Conservation (phyloP, 2,888 invertebrate genomes). For the Amblyteles armatorius region DNA sequence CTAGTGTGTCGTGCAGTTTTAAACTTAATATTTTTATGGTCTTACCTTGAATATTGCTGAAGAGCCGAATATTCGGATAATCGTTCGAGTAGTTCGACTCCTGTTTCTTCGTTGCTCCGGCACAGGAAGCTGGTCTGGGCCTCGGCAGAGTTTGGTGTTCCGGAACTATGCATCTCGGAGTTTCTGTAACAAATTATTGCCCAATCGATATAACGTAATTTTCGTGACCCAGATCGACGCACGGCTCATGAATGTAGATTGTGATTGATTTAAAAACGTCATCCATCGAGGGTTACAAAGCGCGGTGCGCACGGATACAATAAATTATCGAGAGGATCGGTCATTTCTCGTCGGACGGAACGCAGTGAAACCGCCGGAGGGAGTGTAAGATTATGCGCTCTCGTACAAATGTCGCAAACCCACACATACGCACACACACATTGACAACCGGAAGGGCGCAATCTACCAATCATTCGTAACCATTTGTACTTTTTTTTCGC, state of each 20-base stretch:
- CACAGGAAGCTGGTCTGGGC: conserved; percentile 51
- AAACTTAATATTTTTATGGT: not conserved
- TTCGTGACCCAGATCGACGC: not conserved
- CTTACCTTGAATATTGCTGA: conserved; percentile 79
- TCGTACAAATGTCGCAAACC: conserved; percentile 13
- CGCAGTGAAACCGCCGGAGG: conserved; percentile 34
- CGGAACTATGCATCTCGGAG: conserved; percentile 71
- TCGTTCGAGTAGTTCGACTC: conserved; percentile 73
- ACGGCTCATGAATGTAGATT: not conserved
- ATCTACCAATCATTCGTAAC: conserved; percentile 70
- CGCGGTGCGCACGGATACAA: not conserved
- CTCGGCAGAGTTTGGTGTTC: conserved; percentile 65
- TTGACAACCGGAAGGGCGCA: conserved; percentile 67
- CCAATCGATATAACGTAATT: not conserved
- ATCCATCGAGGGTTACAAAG: not conserved
- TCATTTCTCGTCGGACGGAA: conserved; percentile 21
- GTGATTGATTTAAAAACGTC: not conserved
- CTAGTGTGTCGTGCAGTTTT: too few relatives aligned
- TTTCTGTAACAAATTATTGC: conserved; percentile 70
- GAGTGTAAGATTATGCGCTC: conserved; percentile 21
- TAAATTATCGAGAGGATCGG: conserved; percentile 42
- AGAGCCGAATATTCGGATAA: conserved; percentile 81
- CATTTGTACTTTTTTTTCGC: conserved; percentile 52
- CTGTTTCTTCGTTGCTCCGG: conserved; percentile 50
- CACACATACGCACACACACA: conserved; percentile 23